Evolutionary conservation across 2,113 vertebrate genomes (phyloP), one percentile per base, ranked within the genome.

Genomic region (Melanerpes formicivorus): DNA sequence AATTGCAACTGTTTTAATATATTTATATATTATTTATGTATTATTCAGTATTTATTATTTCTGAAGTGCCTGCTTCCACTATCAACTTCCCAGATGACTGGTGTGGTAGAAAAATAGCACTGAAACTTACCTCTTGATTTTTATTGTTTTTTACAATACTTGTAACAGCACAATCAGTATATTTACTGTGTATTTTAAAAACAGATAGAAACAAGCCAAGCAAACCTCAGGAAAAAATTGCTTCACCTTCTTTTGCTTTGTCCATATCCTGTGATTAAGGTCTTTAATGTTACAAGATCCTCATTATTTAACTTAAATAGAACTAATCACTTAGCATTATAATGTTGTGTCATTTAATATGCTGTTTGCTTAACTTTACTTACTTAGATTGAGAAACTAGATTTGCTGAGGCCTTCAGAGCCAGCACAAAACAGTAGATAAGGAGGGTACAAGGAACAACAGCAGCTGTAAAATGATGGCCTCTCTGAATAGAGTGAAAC

Each of bases 61-160:
- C 29, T 84, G 73, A 89, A 89, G 80, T 32, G 26, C 4, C 34
- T 12, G 3, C n/a, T 93, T 90, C 25, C 37, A 50, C 34, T 66
- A 50, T 12, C 7, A 67, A 12, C 11, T 90, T 85, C 46, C 9
- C 32, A 83, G 62, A 80, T 0, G 32, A 7, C 23, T 62, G 40
- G 5, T 30, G 32, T 40, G 14, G 37, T 54, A 90, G 48, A 90
- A 74, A 34, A 0, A 0, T 2, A 52, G 6, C 15, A 71, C 3
- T 81, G 48, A 91, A 80, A 67, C 2, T 32, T 52, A 5, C 17
- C 27, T 69, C 30, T 59, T 59, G 18, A 70, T 42, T 77, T 82
- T 48, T 70, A 3, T 25, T 50, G 9, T 7, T 70, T 77, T 11
- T 22, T 71, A n/a, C 7, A 63, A 22, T 27, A 58, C 23, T 62